Conservation (phyloP, 2,113 vertebrate species). For the Mionectes macconnelli region DNA sequence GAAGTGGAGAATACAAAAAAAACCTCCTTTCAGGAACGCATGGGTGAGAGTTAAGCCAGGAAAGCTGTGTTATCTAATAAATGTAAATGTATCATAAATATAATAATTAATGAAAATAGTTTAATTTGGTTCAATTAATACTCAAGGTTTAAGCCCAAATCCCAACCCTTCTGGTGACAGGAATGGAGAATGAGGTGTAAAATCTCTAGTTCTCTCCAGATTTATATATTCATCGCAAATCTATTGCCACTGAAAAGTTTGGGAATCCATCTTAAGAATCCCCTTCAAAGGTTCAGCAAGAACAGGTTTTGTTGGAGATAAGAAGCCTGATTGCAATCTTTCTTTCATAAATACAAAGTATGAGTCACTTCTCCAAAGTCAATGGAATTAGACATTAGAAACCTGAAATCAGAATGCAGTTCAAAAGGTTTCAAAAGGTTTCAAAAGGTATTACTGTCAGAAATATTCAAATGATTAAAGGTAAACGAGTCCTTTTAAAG, state of each 20-base stretch:
- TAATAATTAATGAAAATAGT: not conserved
- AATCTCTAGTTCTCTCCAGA: not conserved
- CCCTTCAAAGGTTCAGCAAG: not conserved
- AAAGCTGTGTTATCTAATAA: not conserved
- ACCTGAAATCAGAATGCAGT: not conserved
- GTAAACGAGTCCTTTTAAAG: not conserved
- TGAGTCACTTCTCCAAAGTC: not conserved
- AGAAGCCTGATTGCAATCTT: not conserved
- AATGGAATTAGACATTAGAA: not conserved
- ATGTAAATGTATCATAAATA: not conserved
- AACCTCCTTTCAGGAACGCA: not conserved
- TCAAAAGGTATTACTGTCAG: no score
- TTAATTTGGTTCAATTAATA: not conserved
- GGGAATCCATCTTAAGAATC: not conserved
- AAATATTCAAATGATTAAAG: not conserved
- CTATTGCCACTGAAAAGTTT: not conserved
- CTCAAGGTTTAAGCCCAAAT: not conserved
- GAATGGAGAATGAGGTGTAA: not conserved
- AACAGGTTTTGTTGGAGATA: not conserved
- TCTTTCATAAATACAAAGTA: not conserved
- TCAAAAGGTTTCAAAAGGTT: no score
- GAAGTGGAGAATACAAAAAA: not conserved
- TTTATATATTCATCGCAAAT: not conserved
- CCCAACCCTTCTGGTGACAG: not conserved
- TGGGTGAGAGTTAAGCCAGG: not conserved